These are phyloP conservation scores for Anabacerthia variegaticeps DNA, from an alignment of 2,797 vertebrate genomes.

Conservation along the genomic window DNA sequence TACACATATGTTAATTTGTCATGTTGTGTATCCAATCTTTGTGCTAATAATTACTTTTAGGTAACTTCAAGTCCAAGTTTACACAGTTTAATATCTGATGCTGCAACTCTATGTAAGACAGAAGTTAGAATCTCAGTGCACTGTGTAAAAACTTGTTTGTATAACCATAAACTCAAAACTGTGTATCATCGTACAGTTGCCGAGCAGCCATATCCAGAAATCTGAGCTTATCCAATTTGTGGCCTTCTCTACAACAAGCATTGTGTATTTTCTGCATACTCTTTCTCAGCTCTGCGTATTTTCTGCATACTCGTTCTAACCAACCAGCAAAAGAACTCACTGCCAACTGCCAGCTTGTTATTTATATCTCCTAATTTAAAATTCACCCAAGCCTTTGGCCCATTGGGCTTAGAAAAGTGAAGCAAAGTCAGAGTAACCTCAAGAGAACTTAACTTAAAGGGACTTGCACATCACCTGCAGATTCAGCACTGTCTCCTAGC, in stretches of 20 bases:
- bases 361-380: not conserved
- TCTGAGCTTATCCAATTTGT: not conserved
- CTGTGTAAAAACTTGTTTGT: not conserved
- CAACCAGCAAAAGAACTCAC: not conserved
- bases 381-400: not conserved
- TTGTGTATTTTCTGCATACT: not conserved
- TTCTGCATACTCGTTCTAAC: not conserved
- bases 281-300: not conserved
- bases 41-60: not conserved
- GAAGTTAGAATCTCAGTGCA: not conserved
- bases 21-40: not conserved
- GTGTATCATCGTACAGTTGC: not conserved
- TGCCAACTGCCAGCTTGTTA: not conserved
- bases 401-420: not conserved
- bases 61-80: not conserved
- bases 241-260: not conserved
- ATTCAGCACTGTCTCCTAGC: not conserved
- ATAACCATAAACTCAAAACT: not conserved
- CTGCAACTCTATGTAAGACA: not conserved
- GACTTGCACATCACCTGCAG: not conserved
- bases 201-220: not conserved
- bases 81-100: not conserved
- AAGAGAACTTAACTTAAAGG: not conserved
- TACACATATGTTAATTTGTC: not conserved
- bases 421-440: not conserved